These are phyloP conservation scores for Simalia tracyae DNA, from an alignment of 2,797 vertebrate species.

Conservation along the genomic window DNA sequence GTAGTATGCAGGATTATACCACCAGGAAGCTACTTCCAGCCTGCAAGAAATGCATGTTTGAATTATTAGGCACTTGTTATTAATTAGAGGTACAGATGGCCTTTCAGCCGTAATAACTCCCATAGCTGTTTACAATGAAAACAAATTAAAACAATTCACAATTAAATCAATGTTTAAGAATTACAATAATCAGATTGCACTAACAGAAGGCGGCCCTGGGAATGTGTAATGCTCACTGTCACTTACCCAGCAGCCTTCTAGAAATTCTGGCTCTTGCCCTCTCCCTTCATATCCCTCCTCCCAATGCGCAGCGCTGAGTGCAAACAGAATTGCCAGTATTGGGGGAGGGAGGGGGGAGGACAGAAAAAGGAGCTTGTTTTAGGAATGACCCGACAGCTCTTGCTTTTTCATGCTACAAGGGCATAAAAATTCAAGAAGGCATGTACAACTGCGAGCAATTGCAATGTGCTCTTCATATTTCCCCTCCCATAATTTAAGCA, in stretches of 20 bases:
- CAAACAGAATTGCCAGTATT: not conserved
- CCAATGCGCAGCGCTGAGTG: no score
- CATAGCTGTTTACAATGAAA: not conserved
- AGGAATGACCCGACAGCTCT: not conserved
- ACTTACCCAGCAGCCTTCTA: not conserved
- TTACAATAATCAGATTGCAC: not conserved
- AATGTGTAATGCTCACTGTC: no score
- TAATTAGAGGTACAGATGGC: constrained; percentile 9
- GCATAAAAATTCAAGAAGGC: not conserved
- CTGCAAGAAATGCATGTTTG: not conserved
- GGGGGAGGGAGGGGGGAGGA: not conserved
- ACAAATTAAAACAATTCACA: constrained; percentile 5
- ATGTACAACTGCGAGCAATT: not conserved
- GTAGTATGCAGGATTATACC: not conserved
- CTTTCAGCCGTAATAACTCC: not conserved
- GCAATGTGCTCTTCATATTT: not conserved
- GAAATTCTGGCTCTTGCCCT: not conserved
- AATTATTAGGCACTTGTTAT: not conserved
- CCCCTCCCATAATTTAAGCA: not conserved
- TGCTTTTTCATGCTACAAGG: not conserved
- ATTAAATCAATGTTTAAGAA: constrained; percentile 8
- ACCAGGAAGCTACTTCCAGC: not conserved
- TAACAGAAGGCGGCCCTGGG: not conserved
- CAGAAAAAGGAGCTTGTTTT: not conserved
- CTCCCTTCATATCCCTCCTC: not conserved